Conservation (phyloP, 2,797 vertebrate species). For the Pelobates cultripes region DNA sequence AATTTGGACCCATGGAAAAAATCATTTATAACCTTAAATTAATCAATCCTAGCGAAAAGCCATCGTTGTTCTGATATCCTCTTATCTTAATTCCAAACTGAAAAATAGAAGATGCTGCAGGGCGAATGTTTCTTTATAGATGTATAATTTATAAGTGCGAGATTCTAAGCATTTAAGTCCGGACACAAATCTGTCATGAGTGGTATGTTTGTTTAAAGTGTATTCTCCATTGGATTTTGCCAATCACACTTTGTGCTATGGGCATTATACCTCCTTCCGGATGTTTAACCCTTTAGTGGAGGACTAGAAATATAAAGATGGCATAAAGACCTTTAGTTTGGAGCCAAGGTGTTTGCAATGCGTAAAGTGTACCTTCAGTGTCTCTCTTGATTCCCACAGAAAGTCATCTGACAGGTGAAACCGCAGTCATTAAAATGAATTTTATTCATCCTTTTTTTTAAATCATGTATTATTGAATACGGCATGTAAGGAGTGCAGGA, state of each 20-base stretch:
- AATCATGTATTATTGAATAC: constrained; percentile 67
- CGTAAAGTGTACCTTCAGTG: constrained; percentile 57
- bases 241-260: not conserved
- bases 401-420: constrained; percentile 68
- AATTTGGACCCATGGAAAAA: not conserved
- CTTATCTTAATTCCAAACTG: constrained; percentile 4
- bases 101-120: constrained; percentile 12
- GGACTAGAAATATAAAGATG: constrained; percentile 18
- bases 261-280: not conserved
- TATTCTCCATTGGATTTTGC: constrained; percentile 8
- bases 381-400: constrained; percentile 66
- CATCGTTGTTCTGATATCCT: not conserved
- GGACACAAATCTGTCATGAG: constrained; percentile 30
- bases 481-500: constrained; percentile 58
- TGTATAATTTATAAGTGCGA: constrained; percentile 43
- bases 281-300: constrained; percentile 35
- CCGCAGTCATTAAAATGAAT: constrained; percentile 72
- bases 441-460: constrained; percentile 71
- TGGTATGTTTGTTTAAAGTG: constrained; percentile 31
- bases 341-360: constrained; percentile 60
- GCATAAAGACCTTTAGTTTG: constrained; percentile 10
- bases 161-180: constrained; percentile 35
- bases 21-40: constrained; percentile 11
- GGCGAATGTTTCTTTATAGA: constrained; percentile 36
- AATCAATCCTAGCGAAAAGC: constrained; percentile 14